A percentile compares a stretch with the other conserved stretches of the same genome.
phyloP scores from a whole-genome alignment of 2,888 invertebrate species.

The Drosophila testacea region DNA sequence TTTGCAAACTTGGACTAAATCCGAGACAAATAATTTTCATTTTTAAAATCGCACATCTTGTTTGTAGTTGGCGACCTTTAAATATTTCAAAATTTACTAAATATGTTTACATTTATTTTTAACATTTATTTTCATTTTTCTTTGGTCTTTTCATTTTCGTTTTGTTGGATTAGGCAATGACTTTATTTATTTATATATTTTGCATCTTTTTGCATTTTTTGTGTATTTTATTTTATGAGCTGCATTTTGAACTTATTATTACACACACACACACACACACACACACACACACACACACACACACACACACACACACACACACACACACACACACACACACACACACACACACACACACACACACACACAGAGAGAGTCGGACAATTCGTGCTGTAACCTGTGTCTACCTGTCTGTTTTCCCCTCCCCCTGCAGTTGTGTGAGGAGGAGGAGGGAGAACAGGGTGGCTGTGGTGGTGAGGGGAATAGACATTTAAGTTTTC shows the following conservation, averaged over 20 bases:
- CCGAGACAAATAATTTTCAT: too few relatives aligned
- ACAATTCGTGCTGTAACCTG: too few relatives aligned
- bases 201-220: slow-evolving; percentile 3
- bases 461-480: not conserved
- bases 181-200: slow-evolving; percentile 3
- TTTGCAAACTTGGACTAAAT: too few relatives aligned
- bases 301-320: not conserved
- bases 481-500: not conserved
- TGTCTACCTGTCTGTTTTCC: not conserved
- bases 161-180: slow-evolving; percentile 37
- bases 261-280: not conserved
- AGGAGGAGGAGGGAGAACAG: too few relatives aligned
- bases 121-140: not conserved
- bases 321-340: not conserved
- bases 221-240: slow-evolving; percentile 8
- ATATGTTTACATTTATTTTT: slow-evolving; percentile 11
- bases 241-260: not conserved
- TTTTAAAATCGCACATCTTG: too few relatives aligned
- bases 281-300: not conserved
- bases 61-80: too few relatives aligned
- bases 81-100: not conserved
- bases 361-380: not conserved
- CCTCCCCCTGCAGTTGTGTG: not conserved
- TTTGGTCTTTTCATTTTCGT: slow-evolving; percentile 8
- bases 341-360: not conserved